Evolutionary conservation across 2,797 vertebrate genomes (phyloP), one percentile per base, ranked within the genome.

Genomic region (Lutjanus argentimaculatus): DNA sequence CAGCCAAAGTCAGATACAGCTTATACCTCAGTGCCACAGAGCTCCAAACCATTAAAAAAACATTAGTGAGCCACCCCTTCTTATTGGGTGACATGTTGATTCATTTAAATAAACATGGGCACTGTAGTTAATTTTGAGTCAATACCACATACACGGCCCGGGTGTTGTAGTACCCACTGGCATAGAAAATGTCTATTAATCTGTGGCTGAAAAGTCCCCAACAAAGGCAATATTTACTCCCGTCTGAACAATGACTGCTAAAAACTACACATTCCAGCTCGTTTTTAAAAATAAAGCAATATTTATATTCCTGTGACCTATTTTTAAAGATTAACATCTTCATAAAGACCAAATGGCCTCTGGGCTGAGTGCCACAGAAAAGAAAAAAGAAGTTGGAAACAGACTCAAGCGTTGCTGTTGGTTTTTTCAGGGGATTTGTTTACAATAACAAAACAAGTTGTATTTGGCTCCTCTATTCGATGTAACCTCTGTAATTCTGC

Each of bases 271-370:
- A 40, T 16, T 52, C 30, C 49, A 51, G 53, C 17, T 84, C 15
- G 30, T 74, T 67, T 61, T 21, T 30, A 62, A 43, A 73, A 40
- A 42, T 51, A 22, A n/a, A 16, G 2, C 17, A 51, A 43, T 51
- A 49, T 58, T 21, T n/a, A 42, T 40, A 63, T 65, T 43, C 68
- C 46, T 77, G 55, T 85, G 51, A 67, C 21, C 73, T 7, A 42
- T 69, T 81, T 75, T 65, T 36, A 14, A 53, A 67, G 62, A 76
- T 55, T 61, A 42, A n/a, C n/a, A 42, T 55, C 15, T 58, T 64
- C 43, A 15, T 16, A 36, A 63, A 42, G 8, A 49, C 42, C 6
- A 1, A 66, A 59, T 59, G 16, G 49, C 36, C 40, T 66, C 0
- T 0, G 36, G 30, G n/a, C 51, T 25, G 17, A 58, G 17, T 46